phyloP scores from a whole-genome alignment of 2,797 vertebrate species.

The Phoxinus dragarum region DNA sequence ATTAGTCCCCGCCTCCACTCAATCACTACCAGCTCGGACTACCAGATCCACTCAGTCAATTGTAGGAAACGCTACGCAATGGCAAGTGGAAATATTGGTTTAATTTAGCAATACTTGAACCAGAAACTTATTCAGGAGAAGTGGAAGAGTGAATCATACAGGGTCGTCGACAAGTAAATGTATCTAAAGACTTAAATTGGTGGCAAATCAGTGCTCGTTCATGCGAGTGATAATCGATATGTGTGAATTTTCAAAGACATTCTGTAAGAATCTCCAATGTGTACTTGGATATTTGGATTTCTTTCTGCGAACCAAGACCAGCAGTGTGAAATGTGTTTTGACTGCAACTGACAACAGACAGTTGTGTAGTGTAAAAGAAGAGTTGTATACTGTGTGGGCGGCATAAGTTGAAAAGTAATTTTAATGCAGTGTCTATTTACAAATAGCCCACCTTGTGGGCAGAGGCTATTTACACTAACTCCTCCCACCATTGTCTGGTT shows the following conservation, averaged over 20 bases:
- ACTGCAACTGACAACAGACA: neutral
- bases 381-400: neutral
- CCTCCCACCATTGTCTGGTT: neutral
- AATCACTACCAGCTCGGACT: neutral
- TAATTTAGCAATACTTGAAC: too few species aligned
- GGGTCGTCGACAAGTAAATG: too few species aligned
- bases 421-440: neutral
- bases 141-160: too few species aligned
- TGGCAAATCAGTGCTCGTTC: too few species aligned
- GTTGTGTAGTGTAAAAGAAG: neutral
- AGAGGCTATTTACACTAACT: neutral
- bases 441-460: neutral
- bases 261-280: too few species aligned
- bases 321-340: neutral
- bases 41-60: neutral
- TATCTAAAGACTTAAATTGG: too few species aligned
- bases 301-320: too few species aligned
- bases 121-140: too few species aligned
- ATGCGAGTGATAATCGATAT: too few species aligned
- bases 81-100: too few species aligned
- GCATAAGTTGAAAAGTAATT: neutral
- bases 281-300: too few species aligned
- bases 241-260: too few species aligned
- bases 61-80: neutral
- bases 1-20: neutral